phyloP scores from a whole-genome alignment of 2,113 vertebrate genomes.

The Gobius niger region DNA sequence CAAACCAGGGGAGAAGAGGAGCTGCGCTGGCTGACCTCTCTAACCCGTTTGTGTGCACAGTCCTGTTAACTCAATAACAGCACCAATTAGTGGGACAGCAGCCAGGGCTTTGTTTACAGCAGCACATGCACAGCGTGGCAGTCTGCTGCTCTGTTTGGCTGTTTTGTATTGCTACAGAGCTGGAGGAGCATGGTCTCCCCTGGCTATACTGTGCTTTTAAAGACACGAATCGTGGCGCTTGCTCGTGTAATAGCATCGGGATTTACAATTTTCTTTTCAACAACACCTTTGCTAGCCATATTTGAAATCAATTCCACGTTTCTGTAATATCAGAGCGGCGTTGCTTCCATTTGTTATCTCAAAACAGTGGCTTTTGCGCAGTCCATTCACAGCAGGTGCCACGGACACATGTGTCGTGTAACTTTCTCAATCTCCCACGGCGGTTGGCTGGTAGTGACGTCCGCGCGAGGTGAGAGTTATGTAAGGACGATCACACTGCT shows the following conservation, averaged over 20 bases:
- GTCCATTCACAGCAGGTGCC: conserved; percentile 22
- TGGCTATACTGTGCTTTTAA: conserved; percentile 36
- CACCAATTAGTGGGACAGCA: conserved; percentile 57
- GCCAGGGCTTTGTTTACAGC: conserved; percentile 46
- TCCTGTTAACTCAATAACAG: conserved; percentile 61
- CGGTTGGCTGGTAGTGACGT: conserved; percentile 40
- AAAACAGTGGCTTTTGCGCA: neutral
- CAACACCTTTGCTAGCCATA: neutral
- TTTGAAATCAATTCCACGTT: neutral
- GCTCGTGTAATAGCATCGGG: conserved; percentile 13
- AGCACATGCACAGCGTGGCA: conserved; percentile 19
- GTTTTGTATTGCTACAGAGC: conserved; percentile 13
- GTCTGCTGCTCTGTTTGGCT: neutral
- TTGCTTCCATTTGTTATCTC: neutral
- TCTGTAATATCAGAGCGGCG: neutral
- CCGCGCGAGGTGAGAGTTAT: conserved; percentile 65
- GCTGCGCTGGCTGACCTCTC: conserved; percentile 38
- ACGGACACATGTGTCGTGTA: conserved; percentile 32
- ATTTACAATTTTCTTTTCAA: conserved; percentile 26
- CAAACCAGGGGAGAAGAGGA: conserved; percentile 51
- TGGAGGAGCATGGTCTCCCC: conserved; percentile 30
- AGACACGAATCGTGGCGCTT: neutral
- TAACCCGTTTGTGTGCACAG: conserved; percentile 46
- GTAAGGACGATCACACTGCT: conserved; percentile 69
- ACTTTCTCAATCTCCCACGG: conserved; percentile 32